phyloP scores from a whole-genome alignment of 2,797 vertebrate species.

The Limnodromus scolopaceus region DNA sequence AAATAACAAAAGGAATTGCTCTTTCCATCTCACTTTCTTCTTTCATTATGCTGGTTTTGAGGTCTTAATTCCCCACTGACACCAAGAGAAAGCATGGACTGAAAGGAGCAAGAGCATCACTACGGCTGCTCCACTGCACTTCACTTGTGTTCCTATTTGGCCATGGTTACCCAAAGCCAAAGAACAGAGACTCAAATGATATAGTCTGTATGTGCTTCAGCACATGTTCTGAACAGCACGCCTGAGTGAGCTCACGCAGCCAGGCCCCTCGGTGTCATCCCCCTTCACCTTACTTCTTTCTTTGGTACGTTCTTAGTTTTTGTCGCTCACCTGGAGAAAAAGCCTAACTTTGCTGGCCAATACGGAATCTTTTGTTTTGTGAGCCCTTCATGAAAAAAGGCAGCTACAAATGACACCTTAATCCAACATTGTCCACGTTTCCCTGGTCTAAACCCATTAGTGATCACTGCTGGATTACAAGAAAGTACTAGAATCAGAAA shows the following conservation, averaged over 20 bases:
- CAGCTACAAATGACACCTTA: neutral
- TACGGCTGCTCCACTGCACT: neutral
- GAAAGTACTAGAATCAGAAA: neutral
- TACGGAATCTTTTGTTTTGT: neutral
- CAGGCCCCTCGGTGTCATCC: neutral
- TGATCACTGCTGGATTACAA: neutral
- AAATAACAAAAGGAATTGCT: neutral
- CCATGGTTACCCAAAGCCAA: rapidly evolving
- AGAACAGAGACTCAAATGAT: neutral
- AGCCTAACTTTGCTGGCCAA: neutral
- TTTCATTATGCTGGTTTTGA: neutral
- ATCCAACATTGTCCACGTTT: neutral
- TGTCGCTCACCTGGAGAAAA: neutral
- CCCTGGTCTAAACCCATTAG: neutral
- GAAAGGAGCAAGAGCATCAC: neutral
- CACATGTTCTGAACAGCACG: rapidly evolving
- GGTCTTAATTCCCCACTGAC: neutral
- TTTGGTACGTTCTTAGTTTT: neutral
- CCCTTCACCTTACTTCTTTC: neutral
- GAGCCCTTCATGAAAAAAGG: neutral
- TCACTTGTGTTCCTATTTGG: neutral
- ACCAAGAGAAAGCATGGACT: rapidly evolving
- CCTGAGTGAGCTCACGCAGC: rapidly evolving
- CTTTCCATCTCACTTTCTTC: neutral
- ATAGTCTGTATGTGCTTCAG: neutral